Percentiles rank a stretch among this genome's conserved stretches.
Conservation (phyloP, 2,797 vertebrate genomes). For the Mormyrus hasselquistii region DNA sequence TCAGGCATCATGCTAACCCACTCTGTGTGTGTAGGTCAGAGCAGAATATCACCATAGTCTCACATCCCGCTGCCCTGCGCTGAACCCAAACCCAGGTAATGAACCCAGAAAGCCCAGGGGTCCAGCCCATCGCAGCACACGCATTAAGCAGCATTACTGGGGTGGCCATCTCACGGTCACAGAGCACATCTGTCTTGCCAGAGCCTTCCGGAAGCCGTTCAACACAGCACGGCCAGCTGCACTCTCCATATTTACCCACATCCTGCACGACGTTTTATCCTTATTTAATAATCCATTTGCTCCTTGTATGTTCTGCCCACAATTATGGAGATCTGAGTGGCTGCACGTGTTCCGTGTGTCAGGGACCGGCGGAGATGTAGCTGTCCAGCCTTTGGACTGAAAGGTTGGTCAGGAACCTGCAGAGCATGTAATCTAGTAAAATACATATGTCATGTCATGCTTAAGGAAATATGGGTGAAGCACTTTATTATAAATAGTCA, state of each 20-base stretch:
- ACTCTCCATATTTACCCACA: neutral
- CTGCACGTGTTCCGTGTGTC: neutral
- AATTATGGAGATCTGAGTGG: neutral
- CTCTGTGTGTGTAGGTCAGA: neutral
- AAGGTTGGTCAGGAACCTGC: neutral
- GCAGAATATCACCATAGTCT: neutral
- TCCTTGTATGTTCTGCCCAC: neutral
- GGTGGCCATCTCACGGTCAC: conserved; percentile 57
- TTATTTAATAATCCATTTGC: neutral
- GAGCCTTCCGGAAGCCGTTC: neutral
- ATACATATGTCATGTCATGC: neutral
- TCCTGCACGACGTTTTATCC: neutral
- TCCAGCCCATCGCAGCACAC: conserved; percentile 41
- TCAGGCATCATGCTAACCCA: neutral
- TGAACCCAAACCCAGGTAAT: conserved; percentile 33
- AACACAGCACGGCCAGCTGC: neutral
- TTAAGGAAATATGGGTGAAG: neutral
- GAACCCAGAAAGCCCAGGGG: conserved; percentile 36
- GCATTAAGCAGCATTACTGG: conserved; percentile 69
- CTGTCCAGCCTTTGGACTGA: neutral
- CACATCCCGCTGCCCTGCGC: conserved; percentile 21
- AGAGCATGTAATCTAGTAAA: neutral
- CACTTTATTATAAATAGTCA: neutral
- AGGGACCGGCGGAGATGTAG: neutral
- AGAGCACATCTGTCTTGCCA: neutral